Base-by-base conservation (phyloP, 1,140 invertebrate species). In the Hirudo medicinalis region DNA sequence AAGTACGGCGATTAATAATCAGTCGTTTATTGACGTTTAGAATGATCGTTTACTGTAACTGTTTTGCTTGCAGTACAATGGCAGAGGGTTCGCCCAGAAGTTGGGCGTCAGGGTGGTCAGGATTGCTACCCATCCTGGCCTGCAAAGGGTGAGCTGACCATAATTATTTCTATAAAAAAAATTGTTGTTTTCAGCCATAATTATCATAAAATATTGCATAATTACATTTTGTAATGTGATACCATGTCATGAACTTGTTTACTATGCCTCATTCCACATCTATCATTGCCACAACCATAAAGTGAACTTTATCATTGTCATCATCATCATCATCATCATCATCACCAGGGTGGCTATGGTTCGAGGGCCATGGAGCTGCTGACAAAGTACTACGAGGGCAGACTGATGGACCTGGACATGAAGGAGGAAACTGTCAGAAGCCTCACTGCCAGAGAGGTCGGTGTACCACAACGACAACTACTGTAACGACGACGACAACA, bases 61-160 rank as follows among this genome's bases (percentile, higher is more conserved):
- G 5, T 36, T 20, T 43, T 55, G 2, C 3, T 29, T 67, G n/a
- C 40, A 83, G 80, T 97, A 89, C 81, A 89, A 94, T 75, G 94
- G 98, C 81, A 85, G 88, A 74, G 90, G 97, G 79, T 99, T 99
- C 82, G 90, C 93, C 13, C 86, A 87, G 70, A 83, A 99, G 1
- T 88, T 90, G 73, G 96, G 96, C 11, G 93, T 90, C 22, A 85
- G 96, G 73, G 87, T 99, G 71, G 91, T 99, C 22, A 85, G 96
- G 54, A 95, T 99, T 72, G 96, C 96, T 1, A 97, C 95, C 2
- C 94, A 99, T 87, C 96, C 97, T 0, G 92, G 97, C 76, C 97
- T 97, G 82, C 94, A 97, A 83, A 84, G 88, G 75, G 90, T 91
- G 84, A 80, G 82, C 74, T 36, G 6, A 20, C 2, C 0, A 22